These are phyloP conservation scores for Lipotes vexillifer DNA, from an alignment of 2,113 vertebrate species.

Conservation along the genomic window DNA sequence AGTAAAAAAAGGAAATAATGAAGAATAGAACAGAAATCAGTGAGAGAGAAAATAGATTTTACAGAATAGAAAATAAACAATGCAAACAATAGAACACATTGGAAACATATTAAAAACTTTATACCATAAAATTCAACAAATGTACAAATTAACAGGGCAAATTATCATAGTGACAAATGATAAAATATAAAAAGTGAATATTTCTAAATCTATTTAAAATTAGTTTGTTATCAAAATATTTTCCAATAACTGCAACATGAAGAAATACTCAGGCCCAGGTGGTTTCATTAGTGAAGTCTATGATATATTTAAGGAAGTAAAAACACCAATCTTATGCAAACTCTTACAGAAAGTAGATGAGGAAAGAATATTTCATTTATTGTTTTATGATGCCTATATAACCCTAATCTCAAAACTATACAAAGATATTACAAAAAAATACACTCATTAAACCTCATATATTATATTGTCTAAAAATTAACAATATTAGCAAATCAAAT, in stretches of 20 bases:
- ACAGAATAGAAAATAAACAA: neutral
- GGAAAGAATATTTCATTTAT: neutral
- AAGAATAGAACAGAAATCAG: neutral
- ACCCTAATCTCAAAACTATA: neutral
- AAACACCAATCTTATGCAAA: neutral
- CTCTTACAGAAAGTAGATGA: neutral
- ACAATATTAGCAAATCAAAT: neutral
- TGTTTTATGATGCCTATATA: neutral
- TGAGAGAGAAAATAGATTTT: neutral
- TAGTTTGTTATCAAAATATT: neutral
- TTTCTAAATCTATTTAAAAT: neutral
- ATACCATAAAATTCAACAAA: neutral
- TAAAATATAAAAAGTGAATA: neutral
- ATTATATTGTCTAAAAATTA: neutral
- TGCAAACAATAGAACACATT: neutral
- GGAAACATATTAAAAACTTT: neutral
- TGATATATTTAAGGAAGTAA: neutral
- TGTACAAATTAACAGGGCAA: neutral
- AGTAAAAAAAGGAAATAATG: neutral
- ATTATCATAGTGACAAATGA: neutral
- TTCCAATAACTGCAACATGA: neutral
- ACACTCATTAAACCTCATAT: neutral
- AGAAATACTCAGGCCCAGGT: neutral
- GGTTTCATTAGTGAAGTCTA: neutral
- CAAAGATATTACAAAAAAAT: neutral